Base-by-base conservation (phyloP, 2,797 vertebrate genomes). In the Babyrousa celebensis region DNA sequence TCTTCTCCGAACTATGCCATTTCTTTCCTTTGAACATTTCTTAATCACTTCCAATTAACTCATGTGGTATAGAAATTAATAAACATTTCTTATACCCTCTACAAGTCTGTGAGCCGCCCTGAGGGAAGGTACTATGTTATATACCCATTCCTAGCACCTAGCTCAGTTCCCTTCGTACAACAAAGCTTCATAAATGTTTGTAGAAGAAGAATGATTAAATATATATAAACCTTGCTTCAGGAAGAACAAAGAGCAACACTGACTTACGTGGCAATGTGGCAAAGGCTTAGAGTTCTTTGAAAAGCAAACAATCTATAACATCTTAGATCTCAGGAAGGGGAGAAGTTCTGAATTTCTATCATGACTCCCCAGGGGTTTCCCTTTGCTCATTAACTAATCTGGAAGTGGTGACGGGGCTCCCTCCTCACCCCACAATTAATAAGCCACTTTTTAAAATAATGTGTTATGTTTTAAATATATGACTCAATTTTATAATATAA, bases 21-120 rank as follows among this genome's bases (percentile, higher is more conserved):
- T 91, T 83, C 56, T 71, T 93, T 90, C 74, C 89, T 40, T 70
- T 65, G 62, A 83, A 70, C 17, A 54, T 88, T 87, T 93, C 74
- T 91, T 65, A 65, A 85, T 75, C 48, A 89, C 60, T 88, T 85
- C 48, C 20, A 32, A 72, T 80, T n/a, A 52, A 58, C 32, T 36
- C 14, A 58, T 52, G n/a, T 48, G 43, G 91, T 52, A 82, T 16
- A 54, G 29, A 85, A 85, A 70, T 72, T 23, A 68, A 68, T 52
- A 65, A 83, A 60, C 11, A 91, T 88, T 83, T 60, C n/a, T 87
- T 75, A 25, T 6, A n/a, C 63, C 21, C 20, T n/a, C 0, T 84
- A 36, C 1, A 58, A 82, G 29, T 63, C 3, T 23, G 0, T n/a
- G 79, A 75, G 21, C 36, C 23, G 70, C 20, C 58, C 36, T 52